Evolutionary conservation across 2,113 vertebrate genomes (phyloP).

Genomic region (Macaca nemestrina): DNA sequence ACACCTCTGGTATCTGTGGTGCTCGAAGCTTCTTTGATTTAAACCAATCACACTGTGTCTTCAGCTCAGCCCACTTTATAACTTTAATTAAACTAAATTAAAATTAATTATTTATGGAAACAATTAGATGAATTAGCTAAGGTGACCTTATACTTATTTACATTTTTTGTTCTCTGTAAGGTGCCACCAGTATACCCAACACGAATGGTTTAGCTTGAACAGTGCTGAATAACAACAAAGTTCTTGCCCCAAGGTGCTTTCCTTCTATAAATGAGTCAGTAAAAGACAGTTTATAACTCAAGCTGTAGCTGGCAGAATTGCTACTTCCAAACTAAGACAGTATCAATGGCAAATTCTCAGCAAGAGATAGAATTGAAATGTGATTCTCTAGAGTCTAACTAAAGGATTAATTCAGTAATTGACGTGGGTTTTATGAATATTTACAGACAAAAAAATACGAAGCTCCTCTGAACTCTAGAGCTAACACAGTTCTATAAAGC

Average conservation of each 20-base stretch:
- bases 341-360: conserved; percentile 8
- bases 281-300: conserved; percentile 59
- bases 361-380: background rate
- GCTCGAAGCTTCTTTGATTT: background rate
- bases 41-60: conserved; percentile 46
- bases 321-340: conserved; percentile 32
- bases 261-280: conserved; percentile 45
- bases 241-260: conserved; percentile 57
- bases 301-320: background rate
- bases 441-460: background rate
- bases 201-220: background rate
- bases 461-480: background rate
- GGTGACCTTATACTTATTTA: conserved; percentile 57
- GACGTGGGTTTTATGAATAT: conserved; percentile 39
- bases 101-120: conserved; percentile 79
- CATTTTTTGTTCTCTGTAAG: conserved; percentile 56
- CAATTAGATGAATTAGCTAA: conserved; percentile 72
- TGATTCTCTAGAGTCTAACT: background rate
- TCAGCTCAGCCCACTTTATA: conserved; percentile 55
- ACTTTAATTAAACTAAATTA: conserved; percentile 78
- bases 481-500: background rate
- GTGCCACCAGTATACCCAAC: background rate
- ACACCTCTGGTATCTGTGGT: background rate
- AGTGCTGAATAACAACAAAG: conserved; percentile 51
- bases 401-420: conserved; percentile 6